These are phyloP conservation scores for Uria aalge DNA, from an alignment of 2,113 vertebrate species.

Conservation along the genomic window DNA sequence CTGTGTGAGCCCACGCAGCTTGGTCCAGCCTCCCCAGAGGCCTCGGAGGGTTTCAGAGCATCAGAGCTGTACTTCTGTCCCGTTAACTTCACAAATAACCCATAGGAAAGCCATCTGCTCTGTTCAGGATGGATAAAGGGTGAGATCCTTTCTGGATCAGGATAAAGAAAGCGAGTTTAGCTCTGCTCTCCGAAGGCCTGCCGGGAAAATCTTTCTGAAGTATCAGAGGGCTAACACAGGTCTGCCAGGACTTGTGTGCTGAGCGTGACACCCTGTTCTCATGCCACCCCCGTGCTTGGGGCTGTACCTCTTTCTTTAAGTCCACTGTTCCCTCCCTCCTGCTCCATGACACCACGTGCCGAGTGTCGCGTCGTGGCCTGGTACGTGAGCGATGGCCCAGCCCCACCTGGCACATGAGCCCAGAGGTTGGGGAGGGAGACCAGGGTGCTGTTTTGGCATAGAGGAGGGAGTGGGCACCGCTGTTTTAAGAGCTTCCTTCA, in stretches of 20 bases:
- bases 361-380: neutral
- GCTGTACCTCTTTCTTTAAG: neutral
- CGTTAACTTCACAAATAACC: neutral
- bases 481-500: neutral
- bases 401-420: neutral
- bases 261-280: neutral
- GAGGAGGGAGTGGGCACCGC: neutral
- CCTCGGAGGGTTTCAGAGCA: neutral
- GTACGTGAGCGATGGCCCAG: neutral
- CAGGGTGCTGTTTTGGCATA: neutral
- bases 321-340: neutral
- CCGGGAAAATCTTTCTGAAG: neutral
- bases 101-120: neutral
- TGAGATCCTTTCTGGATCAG: neutral
- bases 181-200: neutral
- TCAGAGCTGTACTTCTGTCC: neutral
- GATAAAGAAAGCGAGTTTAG: neutral
- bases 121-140: neutral
- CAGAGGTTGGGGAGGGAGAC: neutral
- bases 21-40: neutral
- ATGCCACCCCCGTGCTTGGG: fast-evolving
- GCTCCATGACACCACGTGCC: fast-evolving
- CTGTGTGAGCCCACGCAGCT: fast-evolving
- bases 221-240: neutral
- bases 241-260: neutral